phyloP scores from a whole-genome alignment of 1,140 invertebrate genomes.

The Megathymus violae region DNA sequence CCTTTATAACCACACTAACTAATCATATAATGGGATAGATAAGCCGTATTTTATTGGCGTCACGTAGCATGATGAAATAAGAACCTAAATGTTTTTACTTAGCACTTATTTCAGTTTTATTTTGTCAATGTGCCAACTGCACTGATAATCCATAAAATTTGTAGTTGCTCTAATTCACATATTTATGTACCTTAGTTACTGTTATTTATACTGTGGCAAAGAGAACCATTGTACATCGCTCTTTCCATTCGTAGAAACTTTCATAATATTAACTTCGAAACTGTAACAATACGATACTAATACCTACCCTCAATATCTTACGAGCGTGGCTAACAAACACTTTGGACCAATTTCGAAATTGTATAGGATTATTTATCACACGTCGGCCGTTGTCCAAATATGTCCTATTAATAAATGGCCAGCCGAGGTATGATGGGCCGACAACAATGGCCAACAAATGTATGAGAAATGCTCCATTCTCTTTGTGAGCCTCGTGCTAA shows the following conservation, averaged over 20 bases:
- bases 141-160: too few species aligned
- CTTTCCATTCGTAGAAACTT: neutral
- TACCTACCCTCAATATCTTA: constrained; percentile 31
- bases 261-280: constrained; percentile 1
- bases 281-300: constrained; percentile 30
- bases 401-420: constrained; percentile 73
- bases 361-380: constrained; percentile 67
- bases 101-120: too few species aligned
- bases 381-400: constrained; percentile 70
- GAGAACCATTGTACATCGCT: neutral
- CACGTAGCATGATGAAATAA: too few species aligned
- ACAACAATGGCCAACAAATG: constrained; percentile 66
- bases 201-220: too few species aligned
- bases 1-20: too few species aligned
- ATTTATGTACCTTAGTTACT: too few species aligned
- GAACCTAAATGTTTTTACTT: too few species aligned
- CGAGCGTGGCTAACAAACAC: constrained; percentile 46
- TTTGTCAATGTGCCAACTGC: too few species aligned
- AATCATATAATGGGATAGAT: too few species aligned
- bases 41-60: too few species aligned
- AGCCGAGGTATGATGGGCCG: constrained; percentile 41
- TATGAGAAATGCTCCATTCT: constrained; percentile 46
- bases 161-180: too few species aligned
- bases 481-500: constrained; percentile 40
- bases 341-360: constrained; percentile 42